phyloP scores from a whole-genome alignment of 2,113 vertebrate species.

The Malurus alboscapulatus region DNA sequence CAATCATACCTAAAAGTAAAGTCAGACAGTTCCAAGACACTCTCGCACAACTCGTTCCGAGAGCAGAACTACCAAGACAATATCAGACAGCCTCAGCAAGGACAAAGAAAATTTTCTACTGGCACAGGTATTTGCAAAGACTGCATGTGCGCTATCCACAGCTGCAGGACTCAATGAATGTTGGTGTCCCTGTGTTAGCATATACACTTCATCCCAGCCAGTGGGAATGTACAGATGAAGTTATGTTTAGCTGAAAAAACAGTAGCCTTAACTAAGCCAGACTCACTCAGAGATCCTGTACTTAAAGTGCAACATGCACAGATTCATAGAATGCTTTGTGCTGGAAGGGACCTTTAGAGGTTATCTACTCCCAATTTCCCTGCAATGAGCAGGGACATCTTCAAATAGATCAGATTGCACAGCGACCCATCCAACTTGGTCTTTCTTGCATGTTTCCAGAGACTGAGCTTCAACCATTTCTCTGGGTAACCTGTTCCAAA shows the following conservation, averaged over 20 bases:
- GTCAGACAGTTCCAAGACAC: neutral
- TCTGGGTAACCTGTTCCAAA: rapidly evolving
- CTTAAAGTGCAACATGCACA: neutral
- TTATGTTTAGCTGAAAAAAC: neutral
- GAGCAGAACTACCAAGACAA: neutral
- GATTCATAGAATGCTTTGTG: neutral
- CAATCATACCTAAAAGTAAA: neutral
- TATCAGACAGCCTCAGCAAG: neutral
- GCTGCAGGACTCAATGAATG: neutral
- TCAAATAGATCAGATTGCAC: neutral
- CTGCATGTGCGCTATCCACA: rapidly evolving
- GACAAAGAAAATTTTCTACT: neutral
- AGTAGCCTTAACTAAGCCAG: neutral
- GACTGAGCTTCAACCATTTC: neutral
- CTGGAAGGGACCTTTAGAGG: neutral
- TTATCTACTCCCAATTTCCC: neutral
- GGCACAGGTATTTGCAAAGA: neutral
- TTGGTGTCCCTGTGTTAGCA: neutral
- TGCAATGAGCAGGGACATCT: neutral
- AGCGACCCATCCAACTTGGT: neutral
- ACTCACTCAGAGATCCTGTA: neutral
- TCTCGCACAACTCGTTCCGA: neutral
- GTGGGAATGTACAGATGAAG: neutral
- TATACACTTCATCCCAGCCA: neutral
- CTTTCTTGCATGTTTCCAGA: neutral